Percentiles rank a stretch among this genome's conserved stretches.
phyloP scores from a whole-genome alignment of 2,797 vertebrate species.

The Darevskia nairensis region DNA sequence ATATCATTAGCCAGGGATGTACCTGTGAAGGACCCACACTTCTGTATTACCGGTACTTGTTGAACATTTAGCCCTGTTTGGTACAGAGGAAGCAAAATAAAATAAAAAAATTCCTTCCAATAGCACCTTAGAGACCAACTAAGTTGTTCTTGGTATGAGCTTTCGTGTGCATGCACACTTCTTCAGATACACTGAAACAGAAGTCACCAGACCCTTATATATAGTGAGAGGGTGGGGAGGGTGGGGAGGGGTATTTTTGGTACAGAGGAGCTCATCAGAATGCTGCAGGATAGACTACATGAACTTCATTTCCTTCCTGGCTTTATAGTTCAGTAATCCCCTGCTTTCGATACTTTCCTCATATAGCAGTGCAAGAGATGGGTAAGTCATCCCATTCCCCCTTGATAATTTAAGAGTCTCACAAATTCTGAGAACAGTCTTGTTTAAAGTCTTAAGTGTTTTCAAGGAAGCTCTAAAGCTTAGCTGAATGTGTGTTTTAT shows the following conservation, averaged over 20 bases:
- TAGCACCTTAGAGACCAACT: no score
- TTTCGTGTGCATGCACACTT: no score
- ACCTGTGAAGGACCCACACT: background rate
- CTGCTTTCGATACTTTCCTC: background rate
- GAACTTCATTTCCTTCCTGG: conserved; percentile 7
- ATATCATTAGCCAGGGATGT: background rate
- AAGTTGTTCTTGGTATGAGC: no score
- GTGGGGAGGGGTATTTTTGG: background rate
- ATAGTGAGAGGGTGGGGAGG: no score
- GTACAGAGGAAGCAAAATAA: background rate
- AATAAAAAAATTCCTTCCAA: no score
- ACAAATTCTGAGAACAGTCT: conserved; percentile 1
- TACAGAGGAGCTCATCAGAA: background rate
- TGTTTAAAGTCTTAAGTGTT: background rate
- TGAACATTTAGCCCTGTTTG: background rate
- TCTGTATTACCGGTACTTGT: background rate
- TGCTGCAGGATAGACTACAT: background rate
- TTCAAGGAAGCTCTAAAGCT: conserved; percentile 36
- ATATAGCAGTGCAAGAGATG: background rate
- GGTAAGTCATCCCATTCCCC: background rate
- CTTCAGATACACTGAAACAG: no score
- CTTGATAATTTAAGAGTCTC: background rate
- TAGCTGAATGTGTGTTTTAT: conserved; percentile 38
- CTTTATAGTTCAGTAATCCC: background rate
- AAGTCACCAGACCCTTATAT: no score